Evolutionary conservation across 2,797 vertebrate genomes (phyloP).

Genomic region (Antrozous pallidus): DNA sequence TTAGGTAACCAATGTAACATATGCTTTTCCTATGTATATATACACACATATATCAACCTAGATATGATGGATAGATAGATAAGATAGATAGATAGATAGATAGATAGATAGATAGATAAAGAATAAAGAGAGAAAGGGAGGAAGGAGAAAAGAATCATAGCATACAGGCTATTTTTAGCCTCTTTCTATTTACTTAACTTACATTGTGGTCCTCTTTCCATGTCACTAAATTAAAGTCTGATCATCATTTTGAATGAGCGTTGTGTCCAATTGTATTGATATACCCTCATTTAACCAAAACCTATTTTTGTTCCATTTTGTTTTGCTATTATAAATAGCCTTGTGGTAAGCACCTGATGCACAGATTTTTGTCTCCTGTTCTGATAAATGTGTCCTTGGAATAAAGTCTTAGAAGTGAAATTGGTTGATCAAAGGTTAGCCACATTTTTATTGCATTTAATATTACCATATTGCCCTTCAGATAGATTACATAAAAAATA

Average conservation of each 20-base stretch:
- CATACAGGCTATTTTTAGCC: not conserved
- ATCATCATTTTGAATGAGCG: not conserved
- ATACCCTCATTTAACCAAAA: not conserved
- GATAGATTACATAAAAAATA: not conserved
- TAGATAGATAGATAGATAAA: not conserved
- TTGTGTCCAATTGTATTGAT: not conserved
- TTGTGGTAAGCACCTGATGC: not conserved
- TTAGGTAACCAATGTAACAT: conserved; percentile 26
- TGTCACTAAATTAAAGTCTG: not conserved
- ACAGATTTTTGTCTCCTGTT: not conserved
- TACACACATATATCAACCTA: not conserved
- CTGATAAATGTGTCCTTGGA: conserved; percentile 21
- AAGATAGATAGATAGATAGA: not conserved
- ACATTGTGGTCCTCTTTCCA: not conserved
- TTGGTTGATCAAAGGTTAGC: not conserved
- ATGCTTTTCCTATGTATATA: not conserved
- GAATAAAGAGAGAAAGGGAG: not conserved
- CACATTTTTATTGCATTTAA: not conserved
- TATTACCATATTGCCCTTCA: conserved; percentile 14
- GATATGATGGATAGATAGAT: not conserved
- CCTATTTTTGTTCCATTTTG: conserved; percentile 9
- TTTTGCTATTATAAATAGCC: conserved; percentile 28
- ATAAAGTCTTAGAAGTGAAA: conserved; percentile 27
- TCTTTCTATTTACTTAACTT: not conserved
- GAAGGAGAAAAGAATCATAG: not conserved